These are phyloP conservation scores for Cheiracanthium punctorium DNA, from an alignment of 2,888 invertebrate genomes.

Conservation along the genomic window DNA sequence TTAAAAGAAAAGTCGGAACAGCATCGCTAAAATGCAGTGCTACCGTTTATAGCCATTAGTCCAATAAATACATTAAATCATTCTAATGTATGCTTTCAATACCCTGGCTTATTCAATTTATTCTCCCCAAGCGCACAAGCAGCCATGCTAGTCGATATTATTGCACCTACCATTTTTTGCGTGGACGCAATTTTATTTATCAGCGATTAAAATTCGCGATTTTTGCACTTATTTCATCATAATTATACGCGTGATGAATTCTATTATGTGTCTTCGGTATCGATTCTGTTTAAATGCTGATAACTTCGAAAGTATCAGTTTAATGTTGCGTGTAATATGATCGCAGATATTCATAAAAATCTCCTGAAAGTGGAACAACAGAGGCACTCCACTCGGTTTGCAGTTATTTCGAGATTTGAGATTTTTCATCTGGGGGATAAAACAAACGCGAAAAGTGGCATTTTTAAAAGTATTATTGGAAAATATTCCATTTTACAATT, in stretches of 20 bases:
- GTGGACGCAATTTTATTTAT: neutral
- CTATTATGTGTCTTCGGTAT: neutral
- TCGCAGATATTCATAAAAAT: neutral
- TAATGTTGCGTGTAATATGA: conserved; percentile 7
- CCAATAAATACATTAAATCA: too few relatives aligned
- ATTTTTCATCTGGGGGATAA: neutral
- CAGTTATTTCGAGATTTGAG: neutral
- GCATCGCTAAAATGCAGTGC: too few relatives aligned
- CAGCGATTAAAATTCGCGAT: neutral
- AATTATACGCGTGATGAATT: neutral
- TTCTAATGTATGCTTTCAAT: too few relatives aligned
- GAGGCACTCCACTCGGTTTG: neutral
- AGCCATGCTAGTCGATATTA: too few relatives aligned
- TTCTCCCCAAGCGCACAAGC: too few relatives aligned
- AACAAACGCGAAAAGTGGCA: neutral
- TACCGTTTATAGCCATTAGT: too few relatives aligned
- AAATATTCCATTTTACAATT: neutral
- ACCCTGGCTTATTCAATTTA: too few relatives aligned
- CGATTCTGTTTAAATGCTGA: neutral
- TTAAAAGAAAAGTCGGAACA: too few relatives aligned
- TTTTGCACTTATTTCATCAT: neutral
- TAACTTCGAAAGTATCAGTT: neutral
- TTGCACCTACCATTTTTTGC: neutral
- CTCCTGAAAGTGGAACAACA: neutral
- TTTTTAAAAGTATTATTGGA: neutral